Conservation (phyloP, 2,888 invertebrate genomes). For the Hanleya hanleyi region DNA sequence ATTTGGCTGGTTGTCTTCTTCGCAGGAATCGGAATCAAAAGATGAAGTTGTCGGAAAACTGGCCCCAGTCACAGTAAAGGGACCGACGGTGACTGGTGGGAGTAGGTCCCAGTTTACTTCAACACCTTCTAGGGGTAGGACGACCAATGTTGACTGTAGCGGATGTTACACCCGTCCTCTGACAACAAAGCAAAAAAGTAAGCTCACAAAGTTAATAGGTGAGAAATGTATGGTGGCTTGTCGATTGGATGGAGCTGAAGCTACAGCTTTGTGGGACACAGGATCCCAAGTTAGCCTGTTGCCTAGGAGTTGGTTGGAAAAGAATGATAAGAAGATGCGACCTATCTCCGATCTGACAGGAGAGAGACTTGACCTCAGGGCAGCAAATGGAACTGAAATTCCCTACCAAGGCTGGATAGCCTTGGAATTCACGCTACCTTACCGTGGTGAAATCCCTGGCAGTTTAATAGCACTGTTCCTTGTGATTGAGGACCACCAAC, state of each 20-base stretch:
- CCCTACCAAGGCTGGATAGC: constrained; percentile 9
- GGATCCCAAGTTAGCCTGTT: neutral
- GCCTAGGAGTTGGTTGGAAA: neutral
- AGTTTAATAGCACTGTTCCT: neutral
- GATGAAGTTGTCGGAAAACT: neutral
- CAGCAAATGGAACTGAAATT: constrained; percentile 7
- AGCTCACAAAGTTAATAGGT: constrained; percentile 6
- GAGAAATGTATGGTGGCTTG: constrained; percentile 6
- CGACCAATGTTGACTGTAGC: neutral
- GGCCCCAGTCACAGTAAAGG: neutral
- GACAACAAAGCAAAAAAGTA: neutral
- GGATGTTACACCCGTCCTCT: neutral
- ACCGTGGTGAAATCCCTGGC: neutral
- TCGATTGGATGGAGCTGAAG: neutral
- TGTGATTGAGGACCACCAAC: neutral
- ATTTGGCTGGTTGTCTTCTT: neutral
- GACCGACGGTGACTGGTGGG: neutral
- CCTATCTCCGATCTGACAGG: constrained; percentile 6
- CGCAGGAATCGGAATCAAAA: neutral
- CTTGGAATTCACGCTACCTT: neutral
- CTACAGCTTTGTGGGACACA: constrained; percentile 13
- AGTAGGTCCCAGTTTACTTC: neutral
- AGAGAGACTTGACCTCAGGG: neutral
- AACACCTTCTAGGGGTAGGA: neutral
- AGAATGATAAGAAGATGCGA: neutral